A percentile compares a stretch with the other conserved stretches of the same genome.
These are phyloP conservation scores for Ochotona curzoniae DNA, from an alignment of 2,113 vertebrate species.

Conservation along the genomic window DNA sequence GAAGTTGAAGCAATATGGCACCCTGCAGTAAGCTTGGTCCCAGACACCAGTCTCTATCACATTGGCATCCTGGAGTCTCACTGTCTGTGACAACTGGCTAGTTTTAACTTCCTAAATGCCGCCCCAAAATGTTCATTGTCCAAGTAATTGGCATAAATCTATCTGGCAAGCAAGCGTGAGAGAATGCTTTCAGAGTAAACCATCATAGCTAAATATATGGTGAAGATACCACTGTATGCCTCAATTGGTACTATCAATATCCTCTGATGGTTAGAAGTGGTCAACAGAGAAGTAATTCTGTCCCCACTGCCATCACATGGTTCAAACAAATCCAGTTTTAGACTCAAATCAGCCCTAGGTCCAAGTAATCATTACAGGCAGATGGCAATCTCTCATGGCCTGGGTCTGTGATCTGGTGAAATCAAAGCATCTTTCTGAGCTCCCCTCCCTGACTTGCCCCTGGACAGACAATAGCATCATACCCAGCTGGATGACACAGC, in stretches of 20 bases:
- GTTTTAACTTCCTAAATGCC: background rate
- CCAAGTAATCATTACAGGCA: background rate
- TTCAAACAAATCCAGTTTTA: background rate
- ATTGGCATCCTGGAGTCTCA: background rate
- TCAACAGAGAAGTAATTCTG: background rate
- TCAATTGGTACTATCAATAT: background rate
- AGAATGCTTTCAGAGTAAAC: background rate
- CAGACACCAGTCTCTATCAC: background rate
- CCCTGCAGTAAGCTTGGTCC: background rate
- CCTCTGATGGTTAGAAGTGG: background rate
- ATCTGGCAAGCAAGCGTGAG: background rate
- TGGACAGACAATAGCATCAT: no score
- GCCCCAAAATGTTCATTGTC: background rate
- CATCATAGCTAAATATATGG: background rate
- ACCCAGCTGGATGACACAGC: no score
- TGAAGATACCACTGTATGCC: background rate
- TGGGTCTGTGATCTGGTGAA: background rate
- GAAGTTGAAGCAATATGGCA: background rate
- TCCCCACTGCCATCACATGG: rapidly evolving
- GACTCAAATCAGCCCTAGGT: background rate
- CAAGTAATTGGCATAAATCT: background rate
- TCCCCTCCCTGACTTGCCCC: no score
- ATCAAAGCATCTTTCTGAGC: no score
- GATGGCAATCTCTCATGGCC: background rate
- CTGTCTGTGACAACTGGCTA: background rate